Evolutionary conservation across 2,888 invertebrate species (phyloP).

Genomic region (Hyposoter didymator): DNA sequence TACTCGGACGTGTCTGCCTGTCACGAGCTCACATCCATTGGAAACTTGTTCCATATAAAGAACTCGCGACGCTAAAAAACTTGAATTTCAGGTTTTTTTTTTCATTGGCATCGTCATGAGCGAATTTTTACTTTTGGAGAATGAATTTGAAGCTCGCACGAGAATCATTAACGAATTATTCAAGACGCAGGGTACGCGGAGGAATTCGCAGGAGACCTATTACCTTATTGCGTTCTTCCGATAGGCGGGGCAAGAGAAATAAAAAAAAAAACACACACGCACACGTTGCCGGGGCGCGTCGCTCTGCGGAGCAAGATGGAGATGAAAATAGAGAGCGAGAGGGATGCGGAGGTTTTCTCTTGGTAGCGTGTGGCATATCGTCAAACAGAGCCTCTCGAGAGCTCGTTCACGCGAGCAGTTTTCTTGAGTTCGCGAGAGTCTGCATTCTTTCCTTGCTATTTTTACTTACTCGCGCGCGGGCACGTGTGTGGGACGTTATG

Average conservation of each 20-base stretch:
- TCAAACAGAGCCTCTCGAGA: slow-evolving; percentile 24
- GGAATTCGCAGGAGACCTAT: neutral
- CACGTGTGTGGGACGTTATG: slow-evolving; percentile 46
- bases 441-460: slow-evolving; percentile 68
- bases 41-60: no score
- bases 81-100: neutral
- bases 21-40: no score
- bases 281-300: neutral
- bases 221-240: slow-evolving; percentile 12
- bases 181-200: neutral
- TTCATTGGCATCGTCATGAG: neutral
- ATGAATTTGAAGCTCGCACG: neutral
- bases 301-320: neutral
- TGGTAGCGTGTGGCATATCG: slow-evolving; percentile 3
- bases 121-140: neutral
- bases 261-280: neutral
- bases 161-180: neutral
- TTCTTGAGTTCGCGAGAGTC: slow-evolving; percentile 58
- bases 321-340: neutral
- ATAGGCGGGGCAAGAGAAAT: slow-evolving; percentile 5
- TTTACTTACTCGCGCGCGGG: slow-evolving; percentile 51
- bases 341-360: slow-evolving; percentile 16
- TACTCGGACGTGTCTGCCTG: no score
- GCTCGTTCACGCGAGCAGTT: slow-evolving; percentile 38
- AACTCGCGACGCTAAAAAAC: neutral